phyloP scores from a whole-genome alignment of 2,797 vertebrate genomes.

The Myotis pilosus region DNA sequence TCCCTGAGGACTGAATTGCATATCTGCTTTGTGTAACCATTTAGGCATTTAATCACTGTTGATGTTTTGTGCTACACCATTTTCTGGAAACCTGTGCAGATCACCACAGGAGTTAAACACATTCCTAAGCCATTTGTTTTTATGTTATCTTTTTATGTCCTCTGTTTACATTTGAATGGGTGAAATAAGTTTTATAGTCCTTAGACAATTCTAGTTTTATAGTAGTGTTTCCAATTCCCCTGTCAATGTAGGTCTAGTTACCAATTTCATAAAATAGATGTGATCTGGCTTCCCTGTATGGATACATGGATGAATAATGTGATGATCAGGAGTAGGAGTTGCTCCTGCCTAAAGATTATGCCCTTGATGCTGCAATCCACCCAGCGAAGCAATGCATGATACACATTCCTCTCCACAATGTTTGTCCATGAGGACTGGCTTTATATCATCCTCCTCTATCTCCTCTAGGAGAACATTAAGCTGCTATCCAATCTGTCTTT shows the following conservation, averaged over 20 bases:
- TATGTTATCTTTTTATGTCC: constrained; percentile 40
- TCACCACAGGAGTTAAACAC: not conserved
- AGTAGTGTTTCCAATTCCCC: not conserved
- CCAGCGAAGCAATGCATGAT: not conserved
- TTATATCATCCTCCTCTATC: constrained; percentile 40
- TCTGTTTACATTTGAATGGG: constrained; percentile 57
- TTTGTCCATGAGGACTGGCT: constrained; percentile 36
- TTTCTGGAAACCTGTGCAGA: constrained; percentile 62
- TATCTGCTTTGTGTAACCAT: not conserved
- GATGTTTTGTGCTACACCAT: constrained; percentile 14
- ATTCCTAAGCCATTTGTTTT: not conserved
- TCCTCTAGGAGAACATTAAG: constrained; percentile 14
- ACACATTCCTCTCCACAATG: not conserved
- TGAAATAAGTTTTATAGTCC: not conserved
- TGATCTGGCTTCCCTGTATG: not conserved
- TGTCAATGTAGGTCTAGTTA: not conserved
- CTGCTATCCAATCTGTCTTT: constrained; percentile 55
- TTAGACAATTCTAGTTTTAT: constrained; percentile 29
- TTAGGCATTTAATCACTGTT: constrained; percentile 50
- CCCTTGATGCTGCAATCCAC: not conserved
- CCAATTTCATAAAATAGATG: constrained; percentile 37
- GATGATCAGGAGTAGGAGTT: not conserved
- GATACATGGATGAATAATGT: not conserved
- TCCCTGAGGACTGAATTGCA: constrained; percentile 35
- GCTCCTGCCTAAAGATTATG: not conserved